These are phyloP conservation scores for Caenorhabditis parvicauda DNA, from an alignment of 2,888 invertebrate genomes.

Conservation along the genomic window DNA sequence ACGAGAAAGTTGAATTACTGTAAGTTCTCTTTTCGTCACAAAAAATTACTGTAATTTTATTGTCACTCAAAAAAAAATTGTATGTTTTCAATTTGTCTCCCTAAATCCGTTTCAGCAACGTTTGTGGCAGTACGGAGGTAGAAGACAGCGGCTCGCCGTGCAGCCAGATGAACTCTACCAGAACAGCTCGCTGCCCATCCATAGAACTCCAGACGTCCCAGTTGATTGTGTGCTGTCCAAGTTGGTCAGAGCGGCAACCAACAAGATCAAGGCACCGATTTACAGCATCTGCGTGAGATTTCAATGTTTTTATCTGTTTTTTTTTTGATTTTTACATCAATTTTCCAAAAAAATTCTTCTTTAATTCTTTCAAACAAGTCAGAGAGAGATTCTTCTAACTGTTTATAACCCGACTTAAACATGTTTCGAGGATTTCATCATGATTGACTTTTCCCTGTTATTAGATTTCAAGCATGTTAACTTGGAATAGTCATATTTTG, in stretches of 20 bases:
- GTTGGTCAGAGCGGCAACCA: constrained; percentile 98
- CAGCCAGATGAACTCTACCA: constrained; percentile 93
- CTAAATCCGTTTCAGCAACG: constrained; percentile 72
- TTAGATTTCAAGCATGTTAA: no score
- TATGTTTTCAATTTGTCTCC: background rate
- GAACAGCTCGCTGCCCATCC: constrained; percentile 78
- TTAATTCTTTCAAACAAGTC: background rate
- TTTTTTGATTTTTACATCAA: background rate
- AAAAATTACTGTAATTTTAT: no score
- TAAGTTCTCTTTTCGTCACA: no score
- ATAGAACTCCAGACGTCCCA: constrained; percentile 88
- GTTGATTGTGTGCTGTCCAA: constrained; percentile 86
- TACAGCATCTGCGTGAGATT: constrained; percentile 82
- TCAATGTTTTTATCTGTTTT: background rate
- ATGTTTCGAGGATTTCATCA: no score
- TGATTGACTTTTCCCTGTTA: no score
- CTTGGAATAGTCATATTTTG: no score
- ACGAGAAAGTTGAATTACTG: no score
- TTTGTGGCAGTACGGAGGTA: constrained; percentile 89
- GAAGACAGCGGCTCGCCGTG: constrained; percentile 76
- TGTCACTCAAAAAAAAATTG: background rate
- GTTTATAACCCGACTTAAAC: no score
- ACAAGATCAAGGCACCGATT: constrained; percentile 98
- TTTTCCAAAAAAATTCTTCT: background rate
- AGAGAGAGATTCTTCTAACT: no score